Evolutionary conservation across 2,113 vertebrate genomes (phyloP).

Genomic region (Ochotona curzoniae): DNA sequence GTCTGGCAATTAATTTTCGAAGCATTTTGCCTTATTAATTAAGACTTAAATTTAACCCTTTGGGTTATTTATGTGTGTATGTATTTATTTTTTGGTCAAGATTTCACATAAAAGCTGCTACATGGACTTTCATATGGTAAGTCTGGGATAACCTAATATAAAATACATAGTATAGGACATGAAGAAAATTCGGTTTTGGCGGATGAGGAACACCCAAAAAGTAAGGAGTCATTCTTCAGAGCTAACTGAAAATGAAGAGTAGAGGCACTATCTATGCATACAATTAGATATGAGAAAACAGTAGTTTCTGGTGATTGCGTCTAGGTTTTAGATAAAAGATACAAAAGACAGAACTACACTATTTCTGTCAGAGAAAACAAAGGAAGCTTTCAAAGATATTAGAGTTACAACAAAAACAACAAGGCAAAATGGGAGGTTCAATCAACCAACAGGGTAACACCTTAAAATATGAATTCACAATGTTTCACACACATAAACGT

Average conservation of each 20-base stretch:
- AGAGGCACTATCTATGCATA: not conserved
- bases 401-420: not conserved
- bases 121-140: not conserved
- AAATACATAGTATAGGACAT: conserved; percentile 9
- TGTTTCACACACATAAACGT: too few species aligned
- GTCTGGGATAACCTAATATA: not conserved
- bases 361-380: not conserved
- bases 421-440: not conserved
- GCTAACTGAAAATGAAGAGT: not conserved
- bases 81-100: conserved; percentile 14
- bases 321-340: not conserved
- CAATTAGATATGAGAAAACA: not conserved
- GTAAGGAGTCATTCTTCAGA: not conserved
- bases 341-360: not conserved
- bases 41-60: not conserved
- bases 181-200: conserved; percentile 36
- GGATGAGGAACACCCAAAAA: not conserved
- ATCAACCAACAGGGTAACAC: not conserved
- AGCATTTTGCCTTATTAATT: conserved; percentile 1
- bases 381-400: not conserved
- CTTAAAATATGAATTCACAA: not conserved
- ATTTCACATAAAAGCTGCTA: not conserved
- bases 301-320: conserved; percentile 6
- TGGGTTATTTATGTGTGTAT: too few species aligned
- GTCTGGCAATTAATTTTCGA: not conserved